Evolutionary conservation across 2,888 invertebrate genomes (phyloP), one percentile per base, ranked within the genome.

Genomic region (Caenorhabditis afra): DNA sequence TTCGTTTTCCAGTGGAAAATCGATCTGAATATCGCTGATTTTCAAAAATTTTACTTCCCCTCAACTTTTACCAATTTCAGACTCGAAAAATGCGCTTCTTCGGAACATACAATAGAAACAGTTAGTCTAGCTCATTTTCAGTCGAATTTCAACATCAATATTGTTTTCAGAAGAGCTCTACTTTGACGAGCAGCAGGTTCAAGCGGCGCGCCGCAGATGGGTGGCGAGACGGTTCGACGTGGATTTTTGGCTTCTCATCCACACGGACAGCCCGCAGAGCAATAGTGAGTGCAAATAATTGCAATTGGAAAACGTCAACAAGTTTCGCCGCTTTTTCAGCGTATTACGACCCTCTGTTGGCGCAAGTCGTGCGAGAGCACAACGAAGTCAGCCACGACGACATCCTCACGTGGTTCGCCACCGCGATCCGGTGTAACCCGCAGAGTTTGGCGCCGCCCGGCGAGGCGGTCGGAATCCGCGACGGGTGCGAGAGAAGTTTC

Each of bases 241-340:
- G 11, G 57, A 57, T n/a, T 12, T 71, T 11, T 71, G 71, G 71
- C 71, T 71, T 41, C 61, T 71, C 55, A 62, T 23, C 71, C 71
- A n/a, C 62, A 71, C n/a, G 45, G 49, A 5, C 39, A 55, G 11
- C 5, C 45, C n/a, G 55, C 71, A 1, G 18, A 11, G 67, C 57
- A 58, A 49, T 29, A 3, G 29, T n/a, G n/a, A n/a, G n/a, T n/a
- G n/a, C n/a, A n/a, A n/a, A n/a, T n/a, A n/a, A n/a, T n/a, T n/a
- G n/a, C n/a, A n/a, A 35, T 35, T 1, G 3, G 18, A 37, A 62
- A 35, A 39, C 18, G 12, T 11, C 41, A 41, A 8, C 41, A 41
- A 41, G 41, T 41, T 29, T 29, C 29, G 41, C 2, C 7, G 2
- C 11, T 41, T 41, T 41, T 10, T 47, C 20, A 3, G 5, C n/a